Evolutionary conservation across 2,797 vertebrate species (phyloP).

Genomic region (Galago senegalensis): DNA sequence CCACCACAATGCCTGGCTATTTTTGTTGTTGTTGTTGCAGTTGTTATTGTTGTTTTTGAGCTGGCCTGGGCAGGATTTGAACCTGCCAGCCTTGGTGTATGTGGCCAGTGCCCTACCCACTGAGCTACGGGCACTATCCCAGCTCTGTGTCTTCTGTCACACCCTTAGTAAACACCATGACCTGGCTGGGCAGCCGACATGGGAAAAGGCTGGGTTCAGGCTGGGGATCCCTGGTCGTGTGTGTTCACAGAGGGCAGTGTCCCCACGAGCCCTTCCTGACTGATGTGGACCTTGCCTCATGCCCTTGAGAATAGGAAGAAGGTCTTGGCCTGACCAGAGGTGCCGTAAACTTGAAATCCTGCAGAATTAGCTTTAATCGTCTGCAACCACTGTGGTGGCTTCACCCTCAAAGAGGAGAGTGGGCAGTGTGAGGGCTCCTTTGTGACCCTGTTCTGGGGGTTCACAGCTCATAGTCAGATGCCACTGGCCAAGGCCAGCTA

Average conservation of each 20-base stretch:
- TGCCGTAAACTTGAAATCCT: fast-evolving
- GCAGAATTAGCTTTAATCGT: fast-evolving
- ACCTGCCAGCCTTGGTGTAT: too few species aligned
- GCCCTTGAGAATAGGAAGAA: too few species aligned
- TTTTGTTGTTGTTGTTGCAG: too few species aligned
- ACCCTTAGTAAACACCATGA: fast-evolving
- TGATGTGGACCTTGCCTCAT: background rate
- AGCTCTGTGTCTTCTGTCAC: background rate
- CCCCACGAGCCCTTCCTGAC: background rate
- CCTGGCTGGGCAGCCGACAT: background rate
- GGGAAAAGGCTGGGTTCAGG: background rate
- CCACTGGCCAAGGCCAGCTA: fast-evolving
- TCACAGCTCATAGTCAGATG: fast-evolving
- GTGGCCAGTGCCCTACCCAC: too few species aligned
- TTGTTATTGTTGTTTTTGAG: too few species aligned
- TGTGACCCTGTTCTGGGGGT: fast-evolving
- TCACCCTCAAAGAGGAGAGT: fast-evolving
- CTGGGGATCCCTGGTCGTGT: too few species aligned
- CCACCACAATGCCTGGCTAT: too few species aligned
- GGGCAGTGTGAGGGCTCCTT: fast-evolving
- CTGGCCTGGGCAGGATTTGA: too few species aligned
- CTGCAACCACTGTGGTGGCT: fast-evolving
- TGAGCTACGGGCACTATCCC: background rate
- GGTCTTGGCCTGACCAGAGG: fast-evolving
- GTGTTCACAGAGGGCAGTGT: fast-evolving